phyloP scores from a whole-genome alignment of 2,888 invertebrate species.

The Euplagia quadripunctaria region DNA sequence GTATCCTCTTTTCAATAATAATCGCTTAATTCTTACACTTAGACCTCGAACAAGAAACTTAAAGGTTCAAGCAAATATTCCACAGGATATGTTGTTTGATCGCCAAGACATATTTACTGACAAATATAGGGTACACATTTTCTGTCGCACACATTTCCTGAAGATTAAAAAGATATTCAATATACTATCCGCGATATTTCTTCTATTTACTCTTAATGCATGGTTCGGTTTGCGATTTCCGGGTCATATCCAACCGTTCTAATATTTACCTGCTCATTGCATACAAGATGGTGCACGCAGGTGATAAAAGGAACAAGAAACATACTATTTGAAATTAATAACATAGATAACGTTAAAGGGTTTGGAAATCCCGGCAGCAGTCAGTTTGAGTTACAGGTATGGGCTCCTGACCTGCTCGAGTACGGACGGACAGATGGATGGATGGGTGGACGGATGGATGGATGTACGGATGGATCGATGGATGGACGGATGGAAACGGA shows the following conservation, averaged over 20 bases:
- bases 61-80: conserved; percentile 81
- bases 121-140: conserved; percentile 72
- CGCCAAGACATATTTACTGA: conserved; percentile 82
- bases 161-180: conserved; percentile 34
- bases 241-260: neutral
- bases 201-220: conserved; percentile 9
- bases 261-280: neutral
- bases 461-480: too few relatives aligned
- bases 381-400: too few relatives aligned
- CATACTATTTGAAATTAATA: neutral
- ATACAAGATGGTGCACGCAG: neutral
- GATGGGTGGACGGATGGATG: too few relatives aligned
- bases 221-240: conserved; percentile 7
- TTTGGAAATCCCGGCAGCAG: too few relatives aligned
- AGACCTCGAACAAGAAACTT: conserved; percentile 66
- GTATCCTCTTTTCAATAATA: neutral
- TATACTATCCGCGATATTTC: conserved; percentile 11
- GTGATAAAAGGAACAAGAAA: neutral
- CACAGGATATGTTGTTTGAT: conserved; percentile 84
- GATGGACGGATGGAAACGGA: too few relatives aligned
- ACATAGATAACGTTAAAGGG: neutral
- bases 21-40: conserved; percentile 45
- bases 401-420: too few relatives aligned
- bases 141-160: conserved; percentile 53
- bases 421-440: too few relatives aligned